Evolutionary conservation across 2,113 vertebrate genomes (phyloP), one percentile per base, ranked within the genome.

Genomic region (Phaetusa simplex): DNA sequence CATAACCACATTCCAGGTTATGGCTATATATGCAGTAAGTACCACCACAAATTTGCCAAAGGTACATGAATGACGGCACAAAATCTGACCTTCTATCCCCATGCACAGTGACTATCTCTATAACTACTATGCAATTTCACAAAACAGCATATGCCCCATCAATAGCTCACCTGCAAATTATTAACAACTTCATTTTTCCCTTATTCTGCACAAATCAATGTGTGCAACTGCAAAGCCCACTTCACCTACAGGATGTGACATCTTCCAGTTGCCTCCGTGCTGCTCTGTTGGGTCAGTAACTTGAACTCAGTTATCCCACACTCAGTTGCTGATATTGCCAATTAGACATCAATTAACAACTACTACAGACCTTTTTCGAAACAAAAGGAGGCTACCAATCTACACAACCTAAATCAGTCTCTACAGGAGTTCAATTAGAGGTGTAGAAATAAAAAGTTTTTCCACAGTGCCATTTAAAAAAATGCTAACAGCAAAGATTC

Each of bases 11-110:
- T 73, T 17, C 62, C 73, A 86, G 66, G 62, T 72, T 85, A 71
- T 40, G 58, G 62, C 96, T 91, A 69, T 65, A 91, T 78, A 76
- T 80, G 85, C 70, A 47, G 7, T 11, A 34, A 90, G 62, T 22
- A 43, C n/a, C 83, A 64, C 58, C 73, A 61, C 21, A 73, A 52
- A 49, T 20, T 43, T 89, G 91, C 81, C 84, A 53, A 38, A 64
- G 74, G 55, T 38, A 77, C 82, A 34, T 0, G 52, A 43, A 34
- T 50, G 61, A 47, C 91, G 29, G 12, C 13, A 55, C 62, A 36
- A 29, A 82, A 24, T 19, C 87, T 81, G 89, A 85, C 78, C 82
- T 94, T 91, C 84, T 69, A 15, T 59, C 56, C 19, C 50, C n/a
- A 49, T 1, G n/a, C 70, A 12, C 38, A 29, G 73, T 11, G 34